phyloP scores from a whole-genome alignment of 2,797 vertebrate genomes.

The Erpetoichthys calabaricus region DNA sequence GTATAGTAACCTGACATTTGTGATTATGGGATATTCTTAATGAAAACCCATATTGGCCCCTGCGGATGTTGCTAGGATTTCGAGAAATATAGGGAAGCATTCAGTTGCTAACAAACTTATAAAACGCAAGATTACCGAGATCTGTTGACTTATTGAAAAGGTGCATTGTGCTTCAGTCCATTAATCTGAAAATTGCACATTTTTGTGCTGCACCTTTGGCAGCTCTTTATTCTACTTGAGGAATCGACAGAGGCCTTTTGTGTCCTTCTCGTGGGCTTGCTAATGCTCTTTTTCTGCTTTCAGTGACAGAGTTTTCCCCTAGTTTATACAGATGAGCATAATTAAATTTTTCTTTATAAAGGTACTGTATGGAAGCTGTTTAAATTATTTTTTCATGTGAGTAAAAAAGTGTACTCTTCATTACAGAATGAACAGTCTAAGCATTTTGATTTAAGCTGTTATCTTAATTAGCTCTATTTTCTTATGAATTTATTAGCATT shows the following conservation, averaged over 20 bases:
- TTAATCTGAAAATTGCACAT: constrained; percentile 60
- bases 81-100: background rate
- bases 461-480: too few species aligned
- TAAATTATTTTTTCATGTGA: too few species aligned
- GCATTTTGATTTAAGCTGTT: too few species aligned
- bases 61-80: too few species aligned
- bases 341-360: background rate
- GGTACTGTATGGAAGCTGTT: too few species aligned
- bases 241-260: constrained; percentile 50
- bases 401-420: too few species aligned
- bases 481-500: too few species aligned
- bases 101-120: constrained; percentile 19
- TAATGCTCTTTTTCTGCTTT: constrained; percentile 32
- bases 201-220: constrained; percentile 34
- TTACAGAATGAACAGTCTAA: too few species aligned
- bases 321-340: constrained; percentile 23
- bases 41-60: too few species aligned
- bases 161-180: constrained; percentile 37
- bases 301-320: constrained; percentile 22
- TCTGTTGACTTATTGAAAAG: constrained; percentile 38
- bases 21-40: too few species aligned
- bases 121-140: constrained; percentile 35
- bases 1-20: too few species aligned
- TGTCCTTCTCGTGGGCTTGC: constrained; percentile 48
- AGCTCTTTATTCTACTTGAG: constrained; percentile 34